These are phyloP conservation scores for Machaerirhynchus nigripectus DNA, from an alignment of 2,113 vertebrate species.

Conservation along the genomic window DNA sequence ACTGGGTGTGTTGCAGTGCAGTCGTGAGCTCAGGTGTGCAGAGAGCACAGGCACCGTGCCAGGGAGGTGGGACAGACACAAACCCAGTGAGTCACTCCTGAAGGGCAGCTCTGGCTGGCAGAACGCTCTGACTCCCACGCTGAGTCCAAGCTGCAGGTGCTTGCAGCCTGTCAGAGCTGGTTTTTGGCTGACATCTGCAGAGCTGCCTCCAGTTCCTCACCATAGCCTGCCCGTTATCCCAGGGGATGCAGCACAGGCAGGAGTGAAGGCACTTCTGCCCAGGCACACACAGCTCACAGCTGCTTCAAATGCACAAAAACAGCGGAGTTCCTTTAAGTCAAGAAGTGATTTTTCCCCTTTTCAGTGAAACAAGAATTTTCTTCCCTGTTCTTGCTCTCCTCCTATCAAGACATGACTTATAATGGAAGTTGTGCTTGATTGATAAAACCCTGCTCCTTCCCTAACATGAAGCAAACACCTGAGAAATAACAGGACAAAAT, in stretches of 20 bases:
- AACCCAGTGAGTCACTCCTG: not conserved
- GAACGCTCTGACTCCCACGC: not conserved
- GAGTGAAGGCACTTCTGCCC: not conserved
- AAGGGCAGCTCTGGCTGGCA: not conserved
- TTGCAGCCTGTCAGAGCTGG: not conserved
- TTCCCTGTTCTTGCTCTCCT: not conserved
- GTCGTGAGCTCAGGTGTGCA: not conserved
- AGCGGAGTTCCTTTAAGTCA: not conserved
- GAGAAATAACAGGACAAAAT: not conserved
- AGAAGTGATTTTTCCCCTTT: not conserved
- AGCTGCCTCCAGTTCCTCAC: not conserved
- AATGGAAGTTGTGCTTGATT: not conserved
- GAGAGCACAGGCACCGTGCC: not conserved
- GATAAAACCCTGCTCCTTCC: not conserved
- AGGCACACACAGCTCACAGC: too few species aligned
- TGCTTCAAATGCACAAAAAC: not conserved
- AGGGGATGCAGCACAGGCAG: not conserved
- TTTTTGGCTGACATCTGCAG: not conserved
- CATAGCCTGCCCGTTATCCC: not conserved
- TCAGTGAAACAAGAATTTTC: not conserved
- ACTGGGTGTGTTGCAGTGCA: not conserved
- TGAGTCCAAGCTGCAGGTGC: not conserved
- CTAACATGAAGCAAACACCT: not conserved
- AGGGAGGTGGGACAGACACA: not conserved
- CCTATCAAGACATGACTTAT: not conserved